Evolutionary conservation across 2,888 invertebrate genomes (phyloP), one percentile per base, ranked within the genome.

Genomic region (Diabrotica balteata): DNA sequence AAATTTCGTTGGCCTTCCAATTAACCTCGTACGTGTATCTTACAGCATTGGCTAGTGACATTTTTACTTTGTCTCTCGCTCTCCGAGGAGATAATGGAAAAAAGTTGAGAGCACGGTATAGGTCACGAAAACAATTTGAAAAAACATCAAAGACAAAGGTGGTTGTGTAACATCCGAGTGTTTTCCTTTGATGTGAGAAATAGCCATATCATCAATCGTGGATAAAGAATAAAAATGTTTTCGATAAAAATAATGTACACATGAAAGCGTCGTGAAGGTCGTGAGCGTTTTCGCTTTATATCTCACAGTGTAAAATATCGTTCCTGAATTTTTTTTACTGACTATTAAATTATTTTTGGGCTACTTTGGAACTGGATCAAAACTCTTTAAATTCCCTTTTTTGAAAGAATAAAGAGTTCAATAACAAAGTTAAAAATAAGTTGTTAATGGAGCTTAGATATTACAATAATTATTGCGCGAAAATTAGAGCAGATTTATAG

Each of bases 91-190:
- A 57, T 57, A 57, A 45, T 45, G 55, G 55, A 57, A 57, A 32
- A 57, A 57, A 45, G 55, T 57, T 57, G 45, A 10, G 10, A 47
- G 47, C 10, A 47, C 10, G 9, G 9, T 9, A 57, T 44, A 45
- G 55, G 55, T 44, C 55, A 45, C 55, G 43, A 57, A 44, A 57
- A 57, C 55, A 57, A 57, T 57, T 57, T 45, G 45, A 57, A 57
- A 57, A 57, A 57, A 57, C 55, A 57, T 57, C 55, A 57, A 57
- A 57, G 55, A 57, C 55, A 57, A 57, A 57, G 55, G 45, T 57
- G 44, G 55, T 11, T 45, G 17, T 44, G 55, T 10, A 57, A 57
- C 45, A 57, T 57, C 55, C 55, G 45, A 57, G 55, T 57, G 45
- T 44, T 44, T 17, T 45, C 17, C 45, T 57, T 57, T 57, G 55